A percentile compares a stretch with the other conserved stretches of the same genome.
phyloP scores from a whole-genome alignment of 2,113 vertebrate species.

The Mastomys coucha region DNA sequence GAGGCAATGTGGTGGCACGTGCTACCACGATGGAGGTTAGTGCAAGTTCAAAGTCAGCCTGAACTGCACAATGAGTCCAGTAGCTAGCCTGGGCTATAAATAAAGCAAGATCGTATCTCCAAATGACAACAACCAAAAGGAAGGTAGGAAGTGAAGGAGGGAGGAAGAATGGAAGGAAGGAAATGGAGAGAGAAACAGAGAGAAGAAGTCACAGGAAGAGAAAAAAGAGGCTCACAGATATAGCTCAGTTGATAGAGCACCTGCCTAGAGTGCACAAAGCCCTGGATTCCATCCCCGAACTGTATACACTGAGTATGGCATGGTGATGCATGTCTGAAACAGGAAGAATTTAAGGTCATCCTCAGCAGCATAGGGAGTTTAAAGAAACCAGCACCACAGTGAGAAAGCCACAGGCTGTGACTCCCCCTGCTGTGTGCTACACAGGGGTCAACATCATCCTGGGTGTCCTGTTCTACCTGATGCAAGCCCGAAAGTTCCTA shows the following conservation, averaged over 20 bases:
- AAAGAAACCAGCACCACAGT: not conserved
- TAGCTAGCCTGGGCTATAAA: not conserved
- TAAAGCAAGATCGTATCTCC: not conserved
- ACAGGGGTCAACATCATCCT: conserved; percentile 59
- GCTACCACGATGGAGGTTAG: not conserved
- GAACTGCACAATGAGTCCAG: not conserved
- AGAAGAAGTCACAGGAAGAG: not conserved
- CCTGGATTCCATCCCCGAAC: not conserved
- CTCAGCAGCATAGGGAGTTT: not conserved
- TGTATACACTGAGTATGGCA: not conserved
- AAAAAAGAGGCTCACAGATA: not conserved
- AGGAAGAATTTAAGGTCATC: not conserved
- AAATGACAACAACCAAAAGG: not conserved
- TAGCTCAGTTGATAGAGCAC: not conserved
- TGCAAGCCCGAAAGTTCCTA: conserved; percentile 58
- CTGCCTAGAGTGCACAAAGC: not conserved
- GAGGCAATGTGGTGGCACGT: not conserved
- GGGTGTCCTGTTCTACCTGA: conserved; percentile 73
- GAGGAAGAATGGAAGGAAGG: not conserved
- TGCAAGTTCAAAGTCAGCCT: not conserved
- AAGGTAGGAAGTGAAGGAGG: not conserved
- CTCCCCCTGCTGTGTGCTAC: not conserved
- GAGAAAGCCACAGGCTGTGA: not conserved
- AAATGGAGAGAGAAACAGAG: not conserved
- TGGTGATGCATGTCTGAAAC: not conserved